Evolutionary conservation across 2,888 invertebrate species (phyloP), one percentile per base, ranked within the genome.

Genomic region (Malthinus seriepunctatus): DNA sequence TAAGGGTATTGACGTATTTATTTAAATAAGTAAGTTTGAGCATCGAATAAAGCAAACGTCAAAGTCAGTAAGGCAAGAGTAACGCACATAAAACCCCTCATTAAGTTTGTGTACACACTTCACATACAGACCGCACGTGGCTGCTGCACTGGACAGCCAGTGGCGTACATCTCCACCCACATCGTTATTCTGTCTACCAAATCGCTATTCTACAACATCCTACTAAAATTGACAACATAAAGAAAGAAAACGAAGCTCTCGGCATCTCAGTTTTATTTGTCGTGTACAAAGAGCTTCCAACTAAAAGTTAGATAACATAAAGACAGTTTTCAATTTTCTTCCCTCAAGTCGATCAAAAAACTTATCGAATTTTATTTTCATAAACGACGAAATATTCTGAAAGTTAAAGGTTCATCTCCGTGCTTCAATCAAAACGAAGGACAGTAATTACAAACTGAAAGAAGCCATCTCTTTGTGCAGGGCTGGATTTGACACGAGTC

Each of bases 81-180:
- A 76, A 77, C 75, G 75, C 75, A 74, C 74, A 78, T 78, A 74
- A 78, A 78, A 78, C 76, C 78, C 77, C 77, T 78, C 77, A 78
- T 78, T 78, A 78, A 77, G 72, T 71, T 70, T 68, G 70, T 72
- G 71, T 75, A 73, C 73, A 75, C 69, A 76, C 73, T 77, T 78
- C 78, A 77, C 67, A 69, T 69, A 69, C 77, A 78, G 77, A 74
- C 73, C 69, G 72, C 70, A 66, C 69, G 70, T 67, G 70, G 65
- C 71, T 63, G 60, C 71, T 73, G 73, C 67, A 69, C 62, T 62
- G 69, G 75, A 73, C 75, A 75, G 71, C 70, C 71, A 68, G 70
- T 69, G 68, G 68, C 69, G 70, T 68, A 39, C 53, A 63, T 42
- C 63, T 64, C 69, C 71, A 62, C 70, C 71, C 69, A 64, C 63